Evolutionary conservation across 2,797 vertebrate genomes (phyloP).

Genomic region (Linurgus olivaceus): DNA sequence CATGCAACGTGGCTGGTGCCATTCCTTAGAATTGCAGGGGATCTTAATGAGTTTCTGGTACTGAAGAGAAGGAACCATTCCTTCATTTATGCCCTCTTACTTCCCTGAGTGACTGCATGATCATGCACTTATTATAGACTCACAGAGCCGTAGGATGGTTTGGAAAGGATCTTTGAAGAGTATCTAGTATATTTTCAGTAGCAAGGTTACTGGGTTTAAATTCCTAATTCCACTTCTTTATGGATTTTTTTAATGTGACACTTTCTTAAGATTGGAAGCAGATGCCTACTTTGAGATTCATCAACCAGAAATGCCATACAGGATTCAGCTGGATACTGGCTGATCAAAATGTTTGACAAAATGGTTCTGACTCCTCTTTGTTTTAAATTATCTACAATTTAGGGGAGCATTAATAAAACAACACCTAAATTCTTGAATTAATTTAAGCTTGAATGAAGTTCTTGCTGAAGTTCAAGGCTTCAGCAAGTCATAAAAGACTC

Average conservation of each 20-base stretch:
- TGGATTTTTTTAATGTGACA: neutral
- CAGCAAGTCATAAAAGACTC: neutral
- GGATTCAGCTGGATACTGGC: neutral
- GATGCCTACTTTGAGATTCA: neutral
- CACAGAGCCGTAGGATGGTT: neutral
- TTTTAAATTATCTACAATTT: neutral
- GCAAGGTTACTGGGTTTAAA: neutral
- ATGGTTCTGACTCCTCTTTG: neutral
- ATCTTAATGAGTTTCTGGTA: neutral
- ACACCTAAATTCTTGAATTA: neutral
- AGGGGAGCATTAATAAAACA: neutral
- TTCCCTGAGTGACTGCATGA: neutral
- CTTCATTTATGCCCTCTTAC: neutral
- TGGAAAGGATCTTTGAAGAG: neutral
- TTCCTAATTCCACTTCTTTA: neutral
- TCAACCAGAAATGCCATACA: neutral
- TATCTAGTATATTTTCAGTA: neutral
- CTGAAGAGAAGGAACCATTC: neutral
- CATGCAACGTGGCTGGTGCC: accelerated
- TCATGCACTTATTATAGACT: neutral
- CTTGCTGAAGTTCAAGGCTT: neutral
- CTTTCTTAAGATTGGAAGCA: neutral
- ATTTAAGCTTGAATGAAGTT: neutral
- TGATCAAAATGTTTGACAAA: neutral
- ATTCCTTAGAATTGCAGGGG: neutral